Base-by-base conservation (phyloP, 2,888 invertebrate species). In the Halictus quadricinctus region DNA sequence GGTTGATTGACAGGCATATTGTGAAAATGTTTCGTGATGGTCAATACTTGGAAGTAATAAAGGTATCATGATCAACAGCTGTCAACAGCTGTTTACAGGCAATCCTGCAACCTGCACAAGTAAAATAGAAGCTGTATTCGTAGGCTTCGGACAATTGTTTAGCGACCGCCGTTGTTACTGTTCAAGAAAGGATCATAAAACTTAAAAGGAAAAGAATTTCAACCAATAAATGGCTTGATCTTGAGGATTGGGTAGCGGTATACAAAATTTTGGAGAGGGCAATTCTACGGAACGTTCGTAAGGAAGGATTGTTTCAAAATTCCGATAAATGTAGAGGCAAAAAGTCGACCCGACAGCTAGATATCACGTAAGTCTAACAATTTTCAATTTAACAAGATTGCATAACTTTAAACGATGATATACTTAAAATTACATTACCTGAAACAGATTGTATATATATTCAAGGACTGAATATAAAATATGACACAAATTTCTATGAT, bases 31-130 rank as follows among this genome's bases (percentile, higher is more conserved):
- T 93, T 84, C 92, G 92, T 46, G 91, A 93, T 85, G 93, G 93
- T 29, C 92, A 93, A 64, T 93, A 93, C 84, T 81, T 93, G 85
- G 93, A 93, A 87, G 91, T 93, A 79, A 93, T 93, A 78, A 92
- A 93, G 92, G 93, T 93, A 92, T 74, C 58, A 70, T 64, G 50
- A 75, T 75, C 76, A 87, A 90, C 90, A 91, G 91, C 92, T 91
- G 92, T 90, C 90, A 80, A 87, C 87, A 91, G 87, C 86, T 88
- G 88, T 84, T 84, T 70, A 76, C 73, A 50, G 79, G 46, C 13
- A 70, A 43, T 77, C 25, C 70, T 64, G 29, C 64, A 70, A 81
- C 77, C 75, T 25, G 66, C 25, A 54, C 41, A 72, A 73, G 60
- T 83, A 79, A 87, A 84, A 83, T 18, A 80, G 80, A 74, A 80